Percentiles rank a stretch among this genome's conserved stretches.
These are phyloP conservation scores for Rhinoraja longicauda DNA, from an alignment of 2,797 vertebrate genomes.

Conservation along the genomic window DNA sequence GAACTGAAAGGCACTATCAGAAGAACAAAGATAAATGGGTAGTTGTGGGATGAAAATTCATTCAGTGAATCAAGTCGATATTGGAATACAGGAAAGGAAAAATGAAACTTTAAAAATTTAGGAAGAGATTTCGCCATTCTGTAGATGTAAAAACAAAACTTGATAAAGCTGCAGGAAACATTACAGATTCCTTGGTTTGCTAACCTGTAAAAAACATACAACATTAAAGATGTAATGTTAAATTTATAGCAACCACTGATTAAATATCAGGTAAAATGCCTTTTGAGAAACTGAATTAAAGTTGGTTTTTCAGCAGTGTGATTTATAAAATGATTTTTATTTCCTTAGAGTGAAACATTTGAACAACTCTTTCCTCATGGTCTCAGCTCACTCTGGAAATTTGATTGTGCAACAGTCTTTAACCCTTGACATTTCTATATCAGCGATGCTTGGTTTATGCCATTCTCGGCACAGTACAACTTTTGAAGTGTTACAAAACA, in stretches of 20 bases:
- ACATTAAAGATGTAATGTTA: background rate
- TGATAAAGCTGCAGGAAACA: background rate
- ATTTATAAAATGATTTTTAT: no score
- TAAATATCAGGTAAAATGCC: background rate
- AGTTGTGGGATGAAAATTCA: background rate
- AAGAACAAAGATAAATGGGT: background rate
- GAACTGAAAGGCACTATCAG: background rate
- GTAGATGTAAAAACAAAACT: background rate
- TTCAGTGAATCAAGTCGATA: background rate
- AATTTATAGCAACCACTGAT: background rate
- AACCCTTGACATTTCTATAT: no score
- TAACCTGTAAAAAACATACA: background rate
- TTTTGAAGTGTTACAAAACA: no score
- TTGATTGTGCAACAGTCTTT: no score
- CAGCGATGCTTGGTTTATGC: no score
- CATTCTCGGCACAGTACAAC: no score
- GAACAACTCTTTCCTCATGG: no score
- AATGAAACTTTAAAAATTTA: background rate
- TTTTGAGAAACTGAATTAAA: no score
- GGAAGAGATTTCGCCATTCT: background rate
- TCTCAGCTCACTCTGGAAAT: no score
- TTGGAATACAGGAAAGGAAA: background rate
- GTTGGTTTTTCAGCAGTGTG: no score
- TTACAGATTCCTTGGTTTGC: background rate
- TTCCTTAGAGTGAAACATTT: no score